These are phyloP conservation scores for Sylvia atricapilla DNA, from an alignment of 2,113 vertebrate genomes.

Conservation along the genomic window DNA sequence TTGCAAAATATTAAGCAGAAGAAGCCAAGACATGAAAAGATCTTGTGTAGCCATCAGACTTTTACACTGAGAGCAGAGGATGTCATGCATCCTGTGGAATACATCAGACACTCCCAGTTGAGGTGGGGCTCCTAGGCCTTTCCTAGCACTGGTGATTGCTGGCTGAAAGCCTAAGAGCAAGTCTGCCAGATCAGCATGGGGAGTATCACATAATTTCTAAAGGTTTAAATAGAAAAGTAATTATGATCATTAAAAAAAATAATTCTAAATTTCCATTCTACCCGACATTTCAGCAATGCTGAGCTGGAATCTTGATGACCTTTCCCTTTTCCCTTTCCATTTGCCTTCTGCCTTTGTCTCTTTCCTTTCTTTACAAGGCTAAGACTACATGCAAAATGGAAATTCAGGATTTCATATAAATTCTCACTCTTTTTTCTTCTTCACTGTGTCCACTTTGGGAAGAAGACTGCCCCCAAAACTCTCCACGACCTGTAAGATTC, in stretches of 20 bases:
- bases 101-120: background rate
- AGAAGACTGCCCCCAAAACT: background rate
- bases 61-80: background rate
- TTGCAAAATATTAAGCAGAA: background rate
- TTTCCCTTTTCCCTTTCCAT: background rate
- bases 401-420: background rate
- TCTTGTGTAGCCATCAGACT: background rate
- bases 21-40: background rate
- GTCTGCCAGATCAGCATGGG: background rate
- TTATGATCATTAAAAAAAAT: background rate
- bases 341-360: background rate
- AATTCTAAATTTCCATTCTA: background rate
- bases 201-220: background rate
- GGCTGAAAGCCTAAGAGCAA: background rate
- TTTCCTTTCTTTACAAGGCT: background rate
- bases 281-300: background rate
- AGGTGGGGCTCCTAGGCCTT: background rate
- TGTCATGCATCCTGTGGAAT: background rate
- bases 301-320: background rate
- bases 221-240: background rate
- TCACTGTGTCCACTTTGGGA: rapidly evolving
- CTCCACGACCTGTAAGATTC: background rate
- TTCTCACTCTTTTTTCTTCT: background rate
- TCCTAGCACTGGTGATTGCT: background rate
- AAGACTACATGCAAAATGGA: background rate